Base-by-base conservation (phyloP, 1,140 invertebrate species). In the Zaprionus ghesquierei region DNA sequence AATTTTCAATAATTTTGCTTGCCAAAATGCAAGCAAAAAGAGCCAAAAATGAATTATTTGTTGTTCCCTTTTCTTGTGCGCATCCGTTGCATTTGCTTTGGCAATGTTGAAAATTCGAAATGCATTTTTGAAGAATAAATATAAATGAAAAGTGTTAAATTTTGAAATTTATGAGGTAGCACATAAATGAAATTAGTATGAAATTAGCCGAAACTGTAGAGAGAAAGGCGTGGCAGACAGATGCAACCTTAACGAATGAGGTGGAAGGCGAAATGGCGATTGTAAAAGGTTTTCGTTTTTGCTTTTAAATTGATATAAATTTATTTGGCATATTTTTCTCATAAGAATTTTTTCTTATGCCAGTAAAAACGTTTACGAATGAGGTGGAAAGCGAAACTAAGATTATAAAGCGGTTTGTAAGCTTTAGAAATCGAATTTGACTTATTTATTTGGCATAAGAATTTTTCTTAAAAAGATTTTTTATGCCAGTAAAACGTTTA, bases 21-120 rank as follows among this genome's bases (percentile, higher is more conserved):
- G 70, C 70, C 70, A 69, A 69, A 74, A 25, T 44, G 44, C 23
- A 38, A 68, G 70, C 70, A 65, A 69, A 69, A 74, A 25, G 33
- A 23, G 22, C 50, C 31, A 25, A 61, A 31, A 13, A 44, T 12
- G 10, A 46, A 46, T 46, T 22, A 46, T 46, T 46, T 51, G 23
- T 51, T 13, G 5, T 8, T 23, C n/a, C 56, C 38, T 15, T 44
- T 35, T 6, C 50, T 29, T 10, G 9, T 4, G n/a, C 15, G 13
- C 31, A 22, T 41, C 18, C 50, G 50, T 64, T 64, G 50, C 61
- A 64, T 54, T 64, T 23, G 29, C 25, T 27, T 23, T 50, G 50
- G 22, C 50, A 38, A 33, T 22, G 13, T n/a, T 13, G 12, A 15
- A 27, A 41, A 33, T 59, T 25, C n/a, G 10, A 6, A 61, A 50